Base-by-base conservation (phyloP, 2,797 vertebrate genomes). In the Pipistrellus nathusii region DNA sequence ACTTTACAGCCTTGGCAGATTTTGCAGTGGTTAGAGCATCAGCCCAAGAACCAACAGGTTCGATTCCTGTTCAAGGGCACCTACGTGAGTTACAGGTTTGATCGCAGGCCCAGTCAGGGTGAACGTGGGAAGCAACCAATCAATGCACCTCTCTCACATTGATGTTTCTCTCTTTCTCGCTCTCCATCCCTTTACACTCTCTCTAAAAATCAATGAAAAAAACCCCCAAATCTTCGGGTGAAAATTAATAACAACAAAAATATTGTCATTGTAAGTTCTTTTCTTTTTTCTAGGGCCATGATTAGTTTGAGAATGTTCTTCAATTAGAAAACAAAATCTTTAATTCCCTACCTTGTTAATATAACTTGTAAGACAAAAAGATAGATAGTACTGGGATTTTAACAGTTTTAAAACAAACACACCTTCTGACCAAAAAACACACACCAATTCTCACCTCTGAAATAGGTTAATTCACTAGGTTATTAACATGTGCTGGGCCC, bases 321-420 rank as follows among this genome's bases (percentile, higher is more conserved):
- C 44, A 44, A 44, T 44, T 46, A 91, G 89, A 86, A 21, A 96
- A 81, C 3, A 86, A 32, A 80, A 59, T 32, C 8, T 73, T 91
- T 68, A 23, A 62, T 88, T 94, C 90, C 4, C 1, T 81, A 32
- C 21, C 48, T 64, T 76, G 46, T n/a, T 72, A 46, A 76, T 86
- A 96, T 85, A 32, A 83, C 20, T 86, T 86, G 0, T 3, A 88
- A 32, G 30, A 93, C 53, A 75, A 87, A 87, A 94, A 51, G 10
- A 82, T 35, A 35, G 21, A 25, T 10, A 92, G 41, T 44, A 73
- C 9, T 55, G 18, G 32, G 8, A 6, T 85, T 78, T 78, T 73
- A 77, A 83, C 91, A 89, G 6, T 85, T 83, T 78, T 77, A 82
- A 83, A 94, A 91, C 35, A 96, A 94, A 95, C 48, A 71, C 55